phyloP scores from a whole-genome alignment of 2,113 vertebrate genomes.

The Orientallactaga bullata region DNA sequence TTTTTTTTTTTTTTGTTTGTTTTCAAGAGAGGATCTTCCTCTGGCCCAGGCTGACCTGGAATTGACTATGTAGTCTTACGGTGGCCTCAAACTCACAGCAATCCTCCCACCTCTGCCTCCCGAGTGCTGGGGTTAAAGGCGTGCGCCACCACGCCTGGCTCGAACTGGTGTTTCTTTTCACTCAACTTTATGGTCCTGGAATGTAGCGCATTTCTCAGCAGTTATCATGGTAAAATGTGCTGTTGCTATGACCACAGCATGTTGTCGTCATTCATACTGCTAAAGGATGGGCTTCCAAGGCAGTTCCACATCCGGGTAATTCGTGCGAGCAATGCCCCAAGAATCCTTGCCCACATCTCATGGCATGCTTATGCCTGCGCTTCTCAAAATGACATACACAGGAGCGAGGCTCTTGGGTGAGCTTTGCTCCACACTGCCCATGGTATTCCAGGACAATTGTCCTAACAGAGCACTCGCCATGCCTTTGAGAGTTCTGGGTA shows the following conservation, averaged over 20 bases:
- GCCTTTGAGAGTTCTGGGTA: neutral
- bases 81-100: no score
- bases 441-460: neutral
- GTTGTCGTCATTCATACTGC: neutral
- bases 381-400: neutral
- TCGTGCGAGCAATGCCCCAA: neutral
- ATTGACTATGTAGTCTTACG: no score
- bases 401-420: neutral
- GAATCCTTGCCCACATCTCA: neutral
- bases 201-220: rapidly evolving
- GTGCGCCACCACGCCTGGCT: no score
- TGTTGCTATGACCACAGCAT: rapidly evolving
- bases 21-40: no score
- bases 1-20: no score
- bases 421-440: neutral
- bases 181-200: neutral
- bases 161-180: neutral
- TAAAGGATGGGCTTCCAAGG: neutral
- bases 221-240: rapidly evolving
- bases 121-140: no score
- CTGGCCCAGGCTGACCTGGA: no score
- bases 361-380: neutral
- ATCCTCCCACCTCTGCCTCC: no score
- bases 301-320: neutral
- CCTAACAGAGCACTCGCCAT: neutral